Percentiles rank a stretch among this genome's conserved stretches.
These are phyloP conservation scores for Calephelis virginiensis DNA, from an alignment of 1,140 invertebrate species.

Conservation along the genomic window DNA sequence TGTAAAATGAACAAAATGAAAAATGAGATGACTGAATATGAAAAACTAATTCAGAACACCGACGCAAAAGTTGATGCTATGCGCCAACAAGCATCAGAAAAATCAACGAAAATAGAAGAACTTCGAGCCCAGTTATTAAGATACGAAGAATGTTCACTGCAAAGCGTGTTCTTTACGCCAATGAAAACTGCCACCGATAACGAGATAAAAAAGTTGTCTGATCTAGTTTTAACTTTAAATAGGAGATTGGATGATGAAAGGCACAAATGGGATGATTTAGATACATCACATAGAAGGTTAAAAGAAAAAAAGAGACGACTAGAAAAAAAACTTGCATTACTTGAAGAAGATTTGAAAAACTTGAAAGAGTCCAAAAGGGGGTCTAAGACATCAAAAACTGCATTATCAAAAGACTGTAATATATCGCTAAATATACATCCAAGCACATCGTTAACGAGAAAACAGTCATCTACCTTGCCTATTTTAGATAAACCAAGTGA, in stretches of 20 bases:
- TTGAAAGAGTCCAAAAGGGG: constrained; percentile 48
- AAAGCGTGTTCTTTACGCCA: constrained; percentile 70
- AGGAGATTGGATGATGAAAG: constrained; percentile 54
- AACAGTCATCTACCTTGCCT: constrained; percentile 45
- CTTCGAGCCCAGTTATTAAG: constrained; percentile 57
- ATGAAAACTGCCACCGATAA: constrained; percentile 72
- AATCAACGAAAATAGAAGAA: constrained; percentile 66
- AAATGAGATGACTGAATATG: constrained; percentile 53
- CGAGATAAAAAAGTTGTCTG: constrained; percentile 64
- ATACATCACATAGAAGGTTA: constrained; percentile 44
- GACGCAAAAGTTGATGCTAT: constrained; percentile 68
- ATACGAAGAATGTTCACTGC: constrained; percentile 69
- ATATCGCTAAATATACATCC: constrained; percentile 15
- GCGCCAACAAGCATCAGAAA: constrained; percentile 58
- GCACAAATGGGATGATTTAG: constrained; percentile 61
- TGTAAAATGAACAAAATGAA: constrained; percentile 67
- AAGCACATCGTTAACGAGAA: constrained; percentile 37
- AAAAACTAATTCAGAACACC: constrained; percentile 58
- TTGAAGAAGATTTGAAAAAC: constrained; percentile 56
- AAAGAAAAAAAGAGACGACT: constrained; percentile 57
- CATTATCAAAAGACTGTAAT: constrained; percentile 39
- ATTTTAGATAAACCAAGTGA: constrained; percentile 52
- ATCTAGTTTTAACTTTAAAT: constrained; percentile 56
- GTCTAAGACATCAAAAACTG: constrained; percentile 46
- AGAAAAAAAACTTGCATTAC: constrained; percentile 40